Evolutionary conservation across 2,797 vertebrate genomes (phyloP), one percentile per base, ranked within the genome.

Genomic region (Acridotheres tristis): DNA sequence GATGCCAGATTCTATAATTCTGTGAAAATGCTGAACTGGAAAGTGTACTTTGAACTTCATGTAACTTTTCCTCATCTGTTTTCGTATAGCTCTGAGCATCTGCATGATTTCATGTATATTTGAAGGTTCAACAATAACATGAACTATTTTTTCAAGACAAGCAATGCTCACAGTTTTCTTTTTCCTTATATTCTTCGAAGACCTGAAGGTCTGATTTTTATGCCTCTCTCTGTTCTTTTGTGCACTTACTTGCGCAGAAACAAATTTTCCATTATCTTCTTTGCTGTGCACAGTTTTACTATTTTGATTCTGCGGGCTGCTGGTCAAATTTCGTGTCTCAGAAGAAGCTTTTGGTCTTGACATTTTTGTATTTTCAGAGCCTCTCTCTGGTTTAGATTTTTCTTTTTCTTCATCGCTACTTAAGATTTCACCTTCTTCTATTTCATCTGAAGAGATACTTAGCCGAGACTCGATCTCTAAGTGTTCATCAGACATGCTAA

Each of bases 31-130:
- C 89, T 98, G 98, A 90, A 98, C 97, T 71, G 99, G 98, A 96
- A 99, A 99, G 29, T 97, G 99, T 75, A 99, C 98, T 93, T 99
- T 99, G 95, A 99, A 99, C 95, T 99, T 99, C 99, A 99, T 99
- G 42, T 99, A 99, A 97, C 98, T 99, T 95, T 98, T 99, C 51
- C 99, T 98, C 85, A 99, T 98, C 94, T 99, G 98, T 26, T 97
- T 96, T 22, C 99, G 98, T 95, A 99, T 97, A 63, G 97, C 96
- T 95, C 97, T 98, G 71, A 99, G 97, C 92, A 98, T 99, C 69
- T 98, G 98, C 98, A 99, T 99, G 36, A 99, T 97, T 76, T 99
- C 99, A 51, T 98, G 98, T 16, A 98, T 50, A 42, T 96, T 98
- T 78, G 98, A 98, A 58, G 99, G 98, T 58, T 97, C 97, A 32